A percentile compares a stretch with the other conserved stretches of the same genome.
These are phyloP conservation scores for Tachina lurida DNA, from an alignment of 2,888 invertebrate species.

Conservation along the genomic window DNA sequence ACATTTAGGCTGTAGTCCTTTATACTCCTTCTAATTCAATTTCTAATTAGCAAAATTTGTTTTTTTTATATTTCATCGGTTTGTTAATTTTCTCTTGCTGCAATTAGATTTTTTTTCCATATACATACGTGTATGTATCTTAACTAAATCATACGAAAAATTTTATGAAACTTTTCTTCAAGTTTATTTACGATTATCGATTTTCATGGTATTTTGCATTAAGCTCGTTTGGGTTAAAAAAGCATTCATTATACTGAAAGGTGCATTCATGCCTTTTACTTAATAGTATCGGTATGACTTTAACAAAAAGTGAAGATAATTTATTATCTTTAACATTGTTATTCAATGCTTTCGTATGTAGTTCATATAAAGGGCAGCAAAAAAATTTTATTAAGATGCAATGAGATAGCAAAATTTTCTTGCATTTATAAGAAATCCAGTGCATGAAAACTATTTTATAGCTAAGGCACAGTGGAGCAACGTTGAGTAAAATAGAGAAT, in stretches of 20 bases:
- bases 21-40: neutral
- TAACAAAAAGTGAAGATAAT: conserved; percentile 59
- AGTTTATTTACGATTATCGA: neutral
- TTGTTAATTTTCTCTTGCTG: neutral
- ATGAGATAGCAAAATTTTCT: conserved; percentile 57
- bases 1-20: neutral
- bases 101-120: neutral
- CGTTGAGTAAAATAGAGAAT: too few species aligned
- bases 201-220: neutral
- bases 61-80: conserved; percentile 8
- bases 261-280: conserved; percentile 10
- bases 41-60: neutral
- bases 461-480: neutral
- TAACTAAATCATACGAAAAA: conserved; percentile 23
- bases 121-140: conserved; percentile 39
- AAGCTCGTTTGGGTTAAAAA: conserved; percentile 3
- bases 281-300: conserved; percentile 48
- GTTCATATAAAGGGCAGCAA: neutral
- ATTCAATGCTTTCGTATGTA: conserved; percentile 7
- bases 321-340: conserved; percentile 60
- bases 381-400: conserved; percentile 37
- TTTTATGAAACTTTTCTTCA: neutral
- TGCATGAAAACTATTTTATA: neutral
- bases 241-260: conserved; percentile 22
- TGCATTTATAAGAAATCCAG: neutral